Conservation (phyloP, 2,113 vertebrate genomes). For the Atherinomorus stipes region DNA sequence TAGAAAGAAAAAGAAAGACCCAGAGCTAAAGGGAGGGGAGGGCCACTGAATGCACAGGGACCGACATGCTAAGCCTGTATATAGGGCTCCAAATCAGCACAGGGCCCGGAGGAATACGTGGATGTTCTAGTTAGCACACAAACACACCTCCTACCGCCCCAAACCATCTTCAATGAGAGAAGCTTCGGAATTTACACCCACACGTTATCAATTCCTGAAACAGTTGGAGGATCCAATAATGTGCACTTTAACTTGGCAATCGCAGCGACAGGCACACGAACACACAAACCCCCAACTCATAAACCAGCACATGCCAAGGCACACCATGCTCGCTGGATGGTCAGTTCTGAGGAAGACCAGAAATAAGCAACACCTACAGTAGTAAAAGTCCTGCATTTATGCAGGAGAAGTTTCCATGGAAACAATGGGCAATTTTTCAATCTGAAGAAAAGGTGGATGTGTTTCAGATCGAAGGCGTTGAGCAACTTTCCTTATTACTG, state of each 20-base stretch:
- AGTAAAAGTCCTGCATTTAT: no score
- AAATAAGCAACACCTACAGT: slow-evolving; percentile 3
- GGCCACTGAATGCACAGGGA: slow-evolving; percentile 23
- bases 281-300: background rate
- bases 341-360: slow-evolving; percentile 1
- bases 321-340: background rate
- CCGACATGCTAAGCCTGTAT: slow-evolving; percentile 69
- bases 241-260: background rate
- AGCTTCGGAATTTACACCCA: slow-evolving; percentile 29
- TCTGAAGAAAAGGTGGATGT: slow-evolving; percentile 28
- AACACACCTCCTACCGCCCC: slow-evolving; percentile 36
- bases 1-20: background rate
- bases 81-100: slow-evolving; percentile 79
- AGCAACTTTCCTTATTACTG: background rate
- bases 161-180: slow-evolving; percentile 37
- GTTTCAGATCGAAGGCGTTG: background rate
- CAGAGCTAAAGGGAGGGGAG: slow-evolving; percentile 13
- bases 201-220: slow-evolving; percentile 13
- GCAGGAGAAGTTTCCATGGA: slow-evolving; percentile 61
- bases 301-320: background rate
- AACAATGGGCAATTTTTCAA: slow-evolving; percentile 57
- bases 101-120: slow-evolving; percentile 71
- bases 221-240: slow-evolving; percentile 6
- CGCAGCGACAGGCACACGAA: background rate
- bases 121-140: slow-evolving; percentile 70